A percentile compares a stretch with the other conserved stretches of the same genome.
These are phyloP conservation scores for Chloroclystis v-ata DNA, from an alignment of 2,888 invertebrate genomes.

Conservation along the genomic window DNA sequence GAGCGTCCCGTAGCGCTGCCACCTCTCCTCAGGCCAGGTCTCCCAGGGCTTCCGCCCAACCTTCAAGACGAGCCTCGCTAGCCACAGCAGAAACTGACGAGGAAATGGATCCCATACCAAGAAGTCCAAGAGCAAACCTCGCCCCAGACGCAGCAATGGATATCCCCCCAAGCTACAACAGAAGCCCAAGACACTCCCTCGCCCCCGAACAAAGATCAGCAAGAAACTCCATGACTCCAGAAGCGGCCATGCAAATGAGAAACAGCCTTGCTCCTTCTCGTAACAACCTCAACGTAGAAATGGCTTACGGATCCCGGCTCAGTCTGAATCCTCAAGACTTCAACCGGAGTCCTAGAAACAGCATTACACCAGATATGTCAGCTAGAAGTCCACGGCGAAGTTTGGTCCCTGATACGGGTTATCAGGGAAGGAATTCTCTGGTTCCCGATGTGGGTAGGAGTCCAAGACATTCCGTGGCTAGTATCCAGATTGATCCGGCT, in stretches of 20 bases:
- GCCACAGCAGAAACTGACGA: conserved; percentile 81
- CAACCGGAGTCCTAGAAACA: conserved; percentile 69
- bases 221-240: conserved; percentile 81
- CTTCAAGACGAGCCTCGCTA: conserved; percentile 76
- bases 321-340: conserved; percentile 79
- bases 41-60: conserved; percentile 67
- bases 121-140: conserved; percentile 79
- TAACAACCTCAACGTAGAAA: conserved; percentile 80
- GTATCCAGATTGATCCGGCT: conserved; percentile 66
- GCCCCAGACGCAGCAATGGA: conserved; percentile 77
- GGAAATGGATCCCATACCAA: conserved; percentile 64
- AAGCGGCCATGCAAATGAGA: conserved; percentile 72
- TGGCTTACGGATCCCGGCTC: conserved; percentile 73
- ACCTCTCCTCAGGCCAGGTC: conserved; percentile 80
- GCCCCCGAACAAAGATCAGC: conserved; percentile 78
- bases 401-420: conserved; percentile 78
- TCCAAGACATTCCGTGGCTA: conserved; percentile 78
- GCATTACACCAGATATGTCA: conserved; percentile 67
- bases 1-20: conserved; percentile 82
- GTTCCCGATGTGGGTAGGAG: conserved; percentile 79
- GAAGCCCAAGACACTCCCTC: conserved; percentile 77
- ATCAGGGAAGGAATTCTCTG: conserved; percentile 79
- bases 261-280: conserved; percentile 78
- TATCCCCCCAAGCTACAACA: conserved; percentile 56
- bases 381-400: conserved; percentile 80